A percentile compares a stretch with the other conserved stretches of the same genome.
Evolutionary conservation across 2,888 invertebrate species (phyloP).

Genomic region (Conistra vaccinii): DNA sequence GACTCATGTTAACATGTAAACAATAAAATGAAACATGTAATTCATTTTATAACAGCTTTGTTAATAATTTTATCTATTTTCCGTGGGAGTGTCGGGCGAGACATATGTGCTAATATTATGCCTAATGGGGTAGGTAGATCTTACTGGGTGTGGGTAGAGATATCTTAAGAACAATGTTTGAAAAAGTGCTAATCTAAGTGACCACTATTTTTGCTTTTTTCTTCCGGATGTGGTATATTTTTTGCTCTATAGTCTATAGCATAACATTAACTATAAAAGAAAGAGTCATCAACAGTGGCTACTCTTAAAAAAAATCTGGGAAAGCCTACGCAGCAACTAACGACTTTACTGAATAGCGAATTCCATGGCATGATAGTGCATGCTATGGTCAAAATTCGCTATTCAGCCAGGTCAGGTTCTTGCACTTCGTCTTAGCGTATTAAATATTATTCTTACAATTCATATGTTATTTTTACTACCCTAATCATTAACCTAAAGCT

Average conservation of each 20-base stretch:
- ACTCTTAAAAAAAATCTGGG: background rate
- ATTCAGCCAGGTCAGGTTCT: background rate
- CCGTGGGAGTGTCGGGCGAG: constrained; percentile 39
- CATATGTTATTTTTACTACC: background rate
- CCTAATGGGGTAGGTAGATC: constrained; percentile 33
- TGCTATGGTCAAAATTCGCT: background rate
- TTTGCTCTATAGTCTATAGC: background rate
- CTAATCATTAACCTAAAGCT: too few species aligned
- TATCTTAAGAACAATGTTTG: constrained; percentile 21
- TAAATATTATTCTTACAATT: background rate
- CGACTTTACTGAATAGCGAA: background rate
- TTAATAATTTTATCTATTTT: constrained; percentile 48
- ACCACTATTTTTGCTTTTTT: constrained; percentile 13
- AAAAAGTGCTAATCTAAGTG: constrained; percentile 36
- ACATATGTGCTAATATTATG: constrained; percentile 54
- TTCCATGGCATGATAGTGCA: background rate
- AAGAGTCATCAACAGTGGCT: background rate
- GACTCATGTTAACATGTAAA: constrained; percentile 10
- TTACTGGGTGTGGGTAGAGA: constrained; percentile 36
- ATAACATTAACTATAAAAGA: background rate
- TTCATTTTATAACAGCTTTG: constrained; percentile 35
- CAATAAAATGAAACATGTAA: constrained; percentile 30
- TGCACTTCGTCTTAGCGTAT: background rate
- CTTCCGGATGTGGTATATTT: background rate
- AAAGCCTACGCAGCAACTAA: background rate